Percentiles rank a stretch among this genome's conserved stretches.
phyloP scores from a whole-genome alignment of 2,797 vertebrate species.

The Arctocebus calabarensis region DNA sequence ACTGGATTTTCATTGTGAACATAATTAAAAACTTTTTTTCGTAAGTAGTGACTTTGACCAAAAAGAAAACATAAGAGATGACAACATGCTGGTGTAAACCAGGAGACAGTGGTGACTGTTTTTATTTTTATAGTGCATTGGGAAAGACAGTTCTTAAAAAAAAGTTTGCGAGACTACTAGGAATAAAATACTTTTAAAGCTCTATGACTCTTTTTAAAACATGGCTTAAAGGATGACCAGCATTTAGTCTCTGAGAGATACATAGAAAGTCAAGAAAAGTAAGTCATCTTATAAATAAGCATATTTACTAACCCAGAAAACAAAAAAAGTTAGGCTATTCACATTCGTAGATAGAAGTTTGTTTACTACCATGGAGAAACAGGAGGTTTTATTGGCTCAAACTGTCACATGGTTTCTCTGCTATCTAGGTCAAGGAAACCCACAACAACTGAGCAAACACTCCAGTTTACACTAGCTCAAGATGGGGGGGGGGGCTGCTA shows the following conservation, averaged over 20 bases:
- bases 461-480: background rate
- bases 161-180: constrained; percentile 37
- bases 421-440: background rate
- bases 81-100: constrained; percentile 35
- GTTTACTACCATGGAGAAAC: background rate
- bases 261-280: constrained; percentile 28
- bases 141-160: background rate
- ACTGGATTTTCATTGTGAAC: constrained; percentile 52
- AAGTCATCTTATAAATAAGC: background rate
- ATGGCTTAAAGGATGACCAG: constrained; percentile 38
- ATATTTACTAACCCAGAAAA: constrained; percentile 36
- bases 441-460: constrained; percentile 48
- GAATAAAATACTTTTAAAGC: constrained; percentile 61
- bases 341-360: background rate
- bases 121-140: constrained; percentile 59
- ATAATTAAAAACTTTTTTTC: constrained; percentile 38
- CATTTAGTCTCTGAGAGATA: constrained; percentile 37
- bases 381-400: background rate
- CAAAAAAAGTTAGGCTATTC: background rate
- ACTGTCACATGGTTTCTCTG: background rate
- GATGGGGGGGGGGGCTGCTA: background rate
- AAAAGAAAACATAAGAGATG: constrained; percentile 63
- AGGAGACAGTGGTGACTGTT: constrained; percentile 40
- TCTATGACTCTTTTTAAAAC: constrained; percentile 41
- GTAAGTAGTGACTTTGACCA: constrained; percentile 60